phyloP scores from a whole-genome alignment of 2,113 vertebrate species.

The Tupaia chinensis region DNA sequence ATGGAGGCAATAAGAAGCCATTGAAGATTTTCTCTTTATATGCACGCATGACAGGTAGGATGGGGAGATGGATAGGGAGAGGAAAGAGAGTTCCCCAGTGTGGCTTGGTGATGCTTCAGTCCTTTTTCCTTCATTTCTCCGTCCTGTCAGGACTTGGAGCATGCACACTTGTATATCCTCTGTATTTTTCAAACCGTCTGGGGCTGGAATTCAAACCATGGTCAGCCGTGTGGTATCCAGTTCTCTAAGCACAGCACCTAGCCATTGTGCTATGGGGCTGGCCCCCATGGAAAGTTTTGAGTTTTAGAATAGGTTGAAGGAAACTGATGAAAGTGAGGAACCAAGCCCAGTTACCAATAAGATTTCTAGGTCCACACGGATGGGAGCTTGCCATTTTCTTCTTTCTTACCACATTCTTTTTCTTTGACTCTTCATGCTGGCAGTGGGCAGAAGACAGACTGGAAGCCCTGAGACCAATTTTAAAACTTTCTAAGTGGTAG shows the following conservation, averaged over 20 bases:
- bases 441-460: neutral
- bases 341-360: neutral
- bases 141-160: too few species aligned
- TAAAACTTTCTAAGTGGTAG: neutral
- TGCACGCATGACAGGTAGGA: too few species aligned
- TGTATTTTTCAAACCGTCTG: too few species aligned
- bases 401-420: neutral
- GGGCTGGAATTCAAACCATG: too few species aligned
- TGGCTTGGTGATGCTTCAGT: too few species aligned
- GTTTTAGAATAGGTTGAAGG: neutral
- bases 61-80: too few species aligned
- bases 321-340: neutral
- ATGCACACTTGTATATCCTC: too few species aligned
- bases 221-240: too few species aligned
- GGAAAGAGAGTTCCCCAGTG: too few species aligned
- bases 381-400: neutral
- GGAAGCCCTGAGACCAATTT: neutral
- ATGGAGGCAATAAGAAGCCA: neutral
- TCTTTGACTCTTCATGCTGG: neutral
- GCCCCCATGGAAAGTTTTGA: neutral
- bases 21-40: neutral
- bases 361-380: neutral
- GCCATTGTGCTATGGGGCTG: too few species aligned
- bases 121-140: too few species aligned
- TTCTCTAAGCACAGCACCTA: too few species aligned